Percentiles rank a stretch among this genome's conserved stretches.
phyloP scores from a whole-genome alignment of 1,140 invertebrate species.

The Tetranychus cinnabarinus region DNA sequence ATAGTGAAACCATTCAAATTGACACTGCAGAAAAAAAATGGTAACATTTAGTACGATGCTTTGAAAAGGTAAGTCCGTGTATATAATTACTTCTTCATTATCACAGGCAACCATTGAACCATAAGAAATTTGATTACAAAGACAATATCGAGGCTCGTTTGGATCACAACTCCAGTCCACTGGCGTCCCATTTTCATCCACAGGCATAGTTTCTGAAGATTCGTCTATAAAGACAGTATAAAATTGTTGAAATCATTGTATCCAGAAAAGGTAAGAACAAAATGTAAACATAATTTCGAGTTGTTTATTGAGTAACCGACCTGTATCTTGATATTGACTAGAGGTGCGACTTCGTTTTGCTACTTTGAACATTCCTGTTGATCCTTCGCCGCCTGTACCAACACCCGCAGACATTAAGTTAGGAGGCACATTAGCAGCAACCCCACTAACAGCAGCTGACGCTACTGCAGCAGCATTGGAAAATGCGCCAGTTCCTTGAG shows the following conservation, averaged over 20 bases:
- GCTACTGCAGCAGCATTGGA: too few species aligned
- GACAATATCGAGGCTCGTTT: conserved; percentile 74
- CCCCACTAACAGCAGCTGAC: not conserved
- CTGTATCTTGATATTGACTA: conserved; percentile 3
- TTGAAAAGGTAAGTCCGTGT: conserved; percentile 10
- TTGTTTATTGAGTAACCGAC: not conserved
- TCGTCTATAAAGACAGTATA: conserved; percentile 20
- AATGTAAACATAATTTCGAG: not conserved
- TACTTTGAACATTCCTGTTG: not conserved
- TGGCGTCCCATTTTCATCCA: conserved; percentile 17
- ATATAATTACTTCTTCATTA: conserved; percentile 52
- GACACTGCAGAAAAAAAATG: conserved; percentile 37
- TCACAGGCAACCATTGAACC: conserved; percentile 99
- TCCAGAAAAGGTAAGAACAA: not conserved
- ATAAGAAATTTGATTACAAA: conserved; percentile 93
- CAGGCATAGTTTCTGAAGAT: conserved; percentile 19
- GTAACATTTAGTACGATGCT: conserved; percentile 12
- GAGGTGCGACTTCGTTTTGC: not conserved
- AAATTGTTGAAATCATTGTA: too few species aligned
- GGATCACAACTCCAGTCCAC: conserved; percentile 28
- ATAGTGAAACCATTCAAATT: conserved; percentile 97
- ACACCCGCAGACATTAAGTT: not conserved
- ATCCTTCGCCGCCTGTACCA: not conserved
- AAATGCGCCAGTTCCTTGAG: not conserved
- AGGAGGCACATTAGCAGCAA: not conserved